phyloP scores from a whole-genome alignment of 2,888 invertebrate species.

The Corythucha ciliata region DNA sequence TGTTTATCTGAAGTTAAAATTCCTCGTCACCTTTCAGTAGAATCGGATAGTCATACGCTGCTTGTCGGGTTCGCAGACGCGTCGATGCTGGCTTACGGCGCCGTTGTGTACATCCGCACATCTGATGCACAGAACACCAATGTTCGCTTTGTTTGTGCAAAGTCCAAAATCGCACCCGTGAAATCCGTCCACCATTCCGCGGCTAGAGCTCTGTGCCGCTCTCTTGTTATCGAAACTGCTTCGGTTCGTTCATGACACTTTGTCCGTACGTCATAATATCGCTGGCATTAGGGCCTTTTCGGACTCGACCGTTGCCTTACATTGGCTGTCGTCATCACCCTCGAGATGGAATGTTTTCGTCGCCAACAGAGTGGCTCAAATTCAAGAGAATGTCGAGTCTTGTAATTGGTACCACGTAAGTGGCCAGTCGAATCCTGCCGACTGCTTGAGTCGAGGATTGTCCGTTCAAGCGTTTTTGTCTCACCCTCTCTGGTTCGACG shows the following conservation, averaged over 20 bases:
- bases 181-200: background rate
- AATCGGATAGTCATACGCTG: background rate
- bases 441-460: constrained; percentile 4
- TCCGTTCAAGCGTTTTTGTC: background rate
- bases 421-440: background rate
- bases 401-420: background rate
- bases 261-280: too few species aligned
- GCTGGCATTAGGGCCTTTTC: background rate
- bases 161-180: background rate
- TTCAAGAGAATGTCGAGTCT: background rate
- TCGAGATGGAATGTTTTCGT: constrained; percentile 3
- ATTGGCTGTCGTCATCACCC: background rate
- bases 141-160: background rate
- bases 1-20: background rate
- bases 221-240: too few species aligned
- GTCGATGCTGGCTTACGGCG: background rate
- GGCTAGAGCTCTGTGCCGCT: too few species aligned
- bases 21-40: background rate
- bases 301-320: background rate
- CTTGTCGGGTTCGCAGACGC: constrained; percentile 9
- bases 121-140: too few species aligned
- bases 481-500: background rate
- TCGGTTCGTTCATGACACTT: too few species aligned
- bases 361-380: background rate
- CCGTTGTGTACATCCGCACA: constrained; percentile 5